These are phyloP conservation scores for Unio delphinus DNA, from an alignment of 2,888 invertebrate genomes.

Conservation along the genomic window DNA sequence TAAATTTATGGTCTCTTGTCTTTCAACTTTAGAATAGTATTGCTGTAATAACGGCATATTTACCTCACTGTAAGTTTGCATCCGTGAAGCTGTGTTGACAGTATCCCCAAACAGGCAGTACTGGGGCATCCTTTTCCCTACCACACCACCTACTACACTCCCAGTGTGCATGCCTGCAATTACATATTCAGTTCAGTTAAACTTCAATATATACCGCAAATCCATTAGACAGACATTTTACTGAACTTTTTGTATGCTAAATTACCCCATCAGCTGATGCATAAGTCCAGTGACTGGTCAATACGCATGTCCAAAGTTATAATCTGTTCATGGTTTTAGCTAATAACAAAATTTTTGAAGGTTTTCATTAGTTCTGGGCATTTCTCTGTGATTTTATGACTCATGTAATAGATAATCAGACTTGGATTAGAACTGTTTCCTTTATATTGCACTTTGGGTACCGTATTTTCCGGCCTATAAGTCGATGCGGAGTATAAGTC, in stretches of 20 bases:
- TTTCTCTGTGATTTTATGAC: too few relatives aligned
- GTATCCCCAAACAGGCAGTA: constrained; percentile 93
- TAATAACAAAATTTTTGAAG: too few relatives aligned
- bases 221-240: neutral
- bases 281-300: too few relatives aligned
- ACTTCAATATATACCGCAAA: neutral
- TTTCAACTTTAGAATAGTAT: neutral
- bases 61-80: constrained; percentile 83
- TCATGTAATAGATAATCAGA: too few relatives aligned
- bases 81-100: constrained; percentile 91
- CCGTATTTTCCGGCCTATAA: too few relatives aligned
- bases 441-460: too few relatives aligned
- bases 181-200: neutral
- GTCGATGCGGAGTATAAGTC: too few relatives aligned
- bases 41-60: constrained; percentile 22
- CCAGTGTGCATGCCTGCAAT: constrained; percentile 82
- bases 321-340: too few relatives aligned
- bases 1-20: neutral
- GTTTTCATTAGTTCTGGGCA: too few relatives aligned
- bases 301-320: too few relatives aligned
- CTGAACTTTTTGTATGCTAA: neutral
- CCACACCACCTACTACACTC: constrained; percentile 89
- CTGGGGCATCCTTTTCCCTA: constrained; percentile 86
- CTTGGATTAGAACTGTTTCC: too few relatives aligned
- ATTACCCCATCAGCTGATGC: too few relatives aligned